Base-by-base conservation (phyloP, 2,888 invertebrate species). In the Chloroclysta siterata region DNA sequence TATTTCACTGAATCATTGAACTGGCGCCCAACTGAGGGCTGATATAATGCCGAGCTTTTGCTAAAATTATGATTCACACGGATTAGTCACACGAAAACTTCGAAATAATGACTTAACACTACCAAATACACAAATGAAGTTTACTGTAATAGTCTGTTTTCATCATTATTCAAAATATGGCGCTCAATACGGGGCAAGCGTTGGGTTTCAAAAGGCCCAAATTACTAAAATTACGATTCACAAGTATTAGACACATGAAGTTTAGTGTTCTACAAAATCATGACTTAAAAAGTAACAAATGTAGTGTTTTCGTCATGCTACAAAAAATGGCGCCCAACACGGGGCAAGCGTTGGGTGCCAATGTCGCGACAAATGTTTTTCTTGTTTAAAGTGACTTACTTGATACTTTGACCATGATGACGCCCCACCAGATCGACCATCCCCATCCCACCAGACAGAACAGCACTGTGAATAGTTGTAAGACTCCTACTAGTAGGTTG, bases 351-450 rank as follows among this genome's bases (percentile, higher is more conserved):
- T 15, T 36, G 5, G 29, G 48, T 28, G 14, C 29, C 14, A 50
- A 28, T 50, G 5, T 29, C 4, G 22, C 2, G 13, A 50, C 29
- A 29, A 17, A 5, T 46, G 17, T 22, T 28, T 22, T 22, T 44
- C n/a, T 33, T 33, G 7, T 33, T 33, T 33, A 33, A 36, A 33
- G 36, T 0, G 1, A 60, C 97, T 95, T 88, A 99, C 99, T 96
- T 67, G 99, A 96, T 77, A 97, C 94, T 80, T 95, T 96, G 68
- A 99, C 90, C 96, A 99, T 97, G 79, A 98, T 97, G 72, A 98
- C 96, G 2, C 99, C 99, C 99, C 99, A 99, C 95, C 98, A 98
- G 70, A 99, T 96, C 66, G 98, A 98, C 99, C 99, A 99, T 73
- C 99, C 98, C 99, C 99, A 99, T 15, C 99, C 97, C 46, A 98